A percentile compares a stretch with the other conserved stretches of the same genome.
Evolutionary conservation across 2,113 vertebrate genomes (phyloP).

Genomic region (Antennarius striatus): DNA sequence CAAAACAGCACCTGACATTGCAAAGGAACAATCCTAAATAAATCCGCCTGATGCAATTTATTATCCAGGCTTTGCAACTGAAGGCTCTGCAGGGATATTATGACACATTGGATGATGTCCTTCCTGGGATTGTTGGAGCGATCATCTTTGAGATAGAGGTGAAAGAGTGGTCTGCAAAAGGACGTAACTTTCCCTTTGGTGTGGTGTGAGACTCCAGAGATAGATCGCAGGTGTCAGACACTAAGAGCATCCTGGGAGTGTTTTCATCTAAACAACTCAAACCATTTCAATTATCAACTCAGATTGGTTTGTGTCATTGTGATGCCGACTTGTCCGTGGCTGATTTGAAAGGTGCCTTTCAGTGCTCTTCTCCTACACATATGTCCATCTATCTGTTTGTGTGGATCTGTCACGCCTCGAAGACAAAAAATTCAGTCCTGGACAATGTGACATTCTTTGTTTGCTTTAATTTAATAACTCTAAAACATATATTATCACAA

Average conservation of each 20-base stretch:
- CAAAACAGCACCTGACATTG: conserved; percentile 19
- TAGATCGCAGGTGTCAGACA: conserved; percentile 70
- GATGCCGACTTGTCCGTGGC: conserved; percentile 39
- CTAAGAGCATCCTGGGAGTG: conserved; percentile 16
- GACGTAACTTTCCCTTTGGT: conserved; percentile 18
- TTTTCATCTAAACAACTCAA: conserved; percentile 27
- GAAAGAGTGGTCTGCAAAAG: conserved; percentile 6
- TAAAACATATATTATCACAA: conserved; percentile 3
- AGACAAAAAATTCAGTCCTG: too few relatives aligned
- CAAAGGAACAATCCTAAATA: conserved; percentile 27
- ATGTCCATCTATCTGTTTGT: background rate
- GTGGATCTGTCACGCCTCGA: too few relatives aligned
- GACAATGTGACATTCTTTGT: too few relatives aligned
- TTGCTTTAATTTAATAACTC: too few relatives aligned
- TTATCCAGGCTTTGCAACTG: background rate
- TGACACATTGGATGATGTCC: conserved; percentile 18
- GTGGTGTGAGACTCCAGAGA: conserved; percentile 25
- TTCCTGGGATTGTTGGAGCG: conserved; percentile 5
- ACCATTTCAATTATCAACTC: conserved; percentile 58
- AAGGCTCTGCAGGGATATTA: conserved; percentile 13
- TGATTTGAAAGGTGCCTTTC: conserved; percentile 31
- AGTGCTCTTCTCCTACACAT: background rate
- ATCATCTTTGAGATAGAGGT: conserved; percentile 20
- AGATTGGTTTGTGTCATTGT: conserved; percentile 32
- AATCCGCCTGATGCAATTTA: conserved; percentile 19